These are phyloP conservation scores for Trichogramma pretiosum DNA, from an alignment of 1,140 invertebrate genomes.

Conservation along the genomic window DNA sequence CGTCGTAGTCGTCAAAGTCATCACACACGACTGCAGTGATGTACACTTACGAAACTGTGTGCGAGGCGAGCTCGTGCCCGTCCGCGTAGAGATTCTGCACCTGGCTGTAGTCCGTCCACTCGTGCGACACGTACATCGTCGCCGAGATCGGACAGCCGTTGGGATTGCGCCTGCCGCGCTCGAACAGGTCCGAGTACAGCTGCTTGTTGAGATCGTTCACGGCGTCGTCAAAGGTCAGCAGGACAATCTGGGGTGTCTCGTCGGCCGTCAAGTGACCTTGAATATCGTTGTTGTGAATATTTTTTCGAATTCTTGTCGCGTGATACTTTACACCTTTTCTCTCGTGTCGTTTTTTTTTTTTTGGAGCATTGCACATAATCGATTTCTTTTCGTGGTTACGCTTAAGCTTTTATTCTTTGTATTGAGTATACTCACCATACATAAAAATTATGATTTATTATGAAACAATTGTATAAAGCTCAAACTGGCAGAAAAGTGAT, in stretches of 20 bases:
- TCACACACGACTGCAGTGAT: not conserved
- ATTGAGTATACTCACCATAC: no score
- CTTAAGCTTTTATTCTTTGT: no score
- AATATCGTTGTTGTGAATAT: not conserved
- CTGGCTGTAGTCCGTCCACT: conserved; percentile 96
- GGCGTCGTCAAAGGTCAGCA: conserved; percentile 89
- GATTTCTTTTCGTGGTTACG: no score
- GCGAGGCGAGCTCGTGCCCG: conserved; percentile 93
- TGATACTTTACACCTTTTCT: no score
- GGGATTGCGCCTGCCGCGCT: conserved; percentile 81
- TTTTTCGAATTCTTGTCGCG: no score
- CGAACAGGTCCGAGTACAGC: conserved; percentile 81
- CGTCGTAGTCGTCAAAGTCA: no score
- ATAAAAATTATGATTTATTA: no score
- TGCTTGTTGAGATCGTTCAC: conserved; percentile 91
- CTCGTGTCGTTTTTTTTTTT: no score
- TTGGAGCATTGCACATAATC: no score
- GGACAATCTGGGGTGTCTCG: conserved; percentile 81
- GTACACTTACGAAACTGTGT: conserved; percentile 88
- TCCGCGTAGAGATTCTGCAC: conserved; percentile 89
- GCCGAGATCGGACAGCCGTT: conserved; percentile 92
- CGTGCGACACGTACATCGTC: conserved; percentile 95
- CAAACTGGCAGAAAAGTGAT: no score
- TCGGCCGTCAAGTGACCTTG: conserved; percentile 64
- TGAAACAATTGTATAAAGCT: no score